These are phyloP conservation scores for Equus przewalskii DNA, from an alignment of 2,113 vertebrate genomes.

Conservation along the genomic window DNA sequence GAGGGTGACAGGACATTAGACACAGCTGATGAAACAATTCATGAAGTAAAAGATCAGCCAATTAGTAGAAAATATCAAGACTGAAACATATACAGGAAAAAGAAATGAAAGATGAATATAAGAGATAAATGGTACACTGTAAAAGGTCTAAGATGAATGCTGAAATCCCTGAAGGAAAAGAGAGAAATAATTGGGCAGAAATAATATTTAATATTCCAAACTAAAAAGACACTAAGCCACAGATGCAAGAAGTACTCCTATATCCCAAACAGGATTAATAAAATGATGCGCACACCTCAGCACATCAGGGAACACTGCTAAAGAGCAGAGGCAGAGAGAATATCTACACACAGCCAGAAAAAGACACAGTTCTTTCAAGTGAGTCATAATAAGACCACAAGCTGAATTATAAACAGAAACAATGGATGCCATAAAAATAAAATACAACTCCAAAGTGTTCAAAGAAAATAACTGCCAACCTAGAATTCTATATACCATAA, in stretches of 20 bases:
- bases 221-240: not conserved
- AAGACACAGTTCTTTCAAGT: not conserved
- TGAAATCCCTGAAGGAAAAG: not conserved
- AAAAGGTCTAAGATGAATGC: not conserved
- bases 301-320: not conserved
- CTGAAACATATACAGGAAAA: not conserved
- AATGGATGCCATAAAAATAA: not conserved
- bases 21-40: not conserved
- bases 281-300: not conserved
- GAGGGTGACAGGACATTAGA: not conserved
- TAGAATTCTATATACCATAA: not conserved
- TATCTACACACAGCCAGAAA: not conserved
- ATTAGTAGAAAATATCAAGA: not conserved
- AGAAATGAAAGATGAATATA: not conserved
- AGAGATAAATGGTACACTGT: not conserved
- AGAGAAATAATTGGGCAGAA: not conserved
- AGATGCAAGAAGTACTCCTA: not conserved
- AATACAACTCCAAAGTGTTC: not conserved
- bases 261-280: not conserved
- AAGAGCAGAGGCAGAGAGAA: not conserved
- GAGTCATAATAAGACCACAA: not conserved
- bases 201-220: not conserved
- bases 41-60: not conserved
- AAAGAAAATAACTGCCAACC: not conserved
- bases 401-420: slow-evolving; percentile 38